Percentiles rank a stretch among this genome's conserved stretches.
These are phyloP conservation scores for Caenorhabditis zanzibari DNA, from an alignment of 2,888 invertebrate species.

Conservation along the genomic window DNA sequence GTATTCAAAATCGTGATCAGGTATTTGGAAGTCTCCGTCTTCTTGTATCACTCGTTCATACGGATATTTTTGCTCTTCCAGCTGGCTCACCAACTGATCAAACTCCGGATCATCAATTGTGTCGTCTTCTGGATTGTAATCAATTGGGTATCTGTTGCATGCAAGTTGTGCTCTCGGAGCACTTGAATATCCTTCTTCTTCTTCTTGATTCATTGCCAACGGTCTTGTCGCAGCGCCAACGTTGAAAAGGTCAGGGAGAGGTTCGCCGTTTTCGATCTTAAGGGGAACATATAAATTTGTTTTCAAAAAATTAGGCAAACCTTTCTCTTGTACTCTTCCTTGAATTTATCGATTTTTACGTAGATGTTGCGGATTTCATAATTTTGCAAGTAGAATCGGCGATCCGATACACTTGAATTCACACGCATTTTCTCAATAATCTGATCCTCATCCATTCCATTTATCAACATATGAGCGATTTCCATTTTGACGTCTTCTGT, in stretches of 20 bases:
- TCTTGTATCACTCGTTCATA: too few species aligned
- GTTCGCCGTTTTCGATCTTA: too few species aligned
- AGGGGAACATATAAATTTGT: too few species aligned
- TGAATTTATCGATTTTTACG: conserved; percentile 51
- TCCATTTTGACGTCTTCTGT: conserved; percentile 63
- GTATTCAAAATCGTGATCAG: too few species aligned
- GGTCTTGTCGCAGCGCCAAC: too few species aligned
- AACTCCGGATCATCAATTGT: neutral
- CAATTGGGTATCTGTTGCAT: neutral
- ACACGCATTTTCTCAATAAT: conserved; percentile 64
- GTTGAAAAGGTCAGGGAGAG: too few species aligned
- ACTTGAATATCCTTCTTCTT: neutral
- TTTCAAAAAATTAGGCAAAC: neutral
- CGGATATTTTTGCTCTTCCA: too few species aligned
- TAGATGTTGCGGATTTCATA: conserved; percentile 72
- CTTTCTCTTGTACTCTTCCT: conserved; percentile 28
- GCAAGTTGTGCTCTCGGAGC: neutral
- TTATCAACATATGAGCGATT: conserved; percentile 62
- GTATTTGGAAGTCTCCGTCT: too few species aligned
- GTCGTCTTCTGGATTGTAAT: neutral
- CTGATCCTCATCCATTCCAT: conserved; percentile 66
- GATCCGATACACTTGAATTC: conserved; percentile 41
- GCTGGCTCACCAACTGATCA: neutral
- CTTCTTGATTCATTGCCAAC: too few species aligned
- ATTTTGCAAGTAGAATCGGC: conserved; percentile 69